Percentiles rank a stretch among this genome's conserved stretches.
Evolutionary conservation across 1,140 invertebrate species (phyloP).

Genomic region (Limonius californicus): DNA sequence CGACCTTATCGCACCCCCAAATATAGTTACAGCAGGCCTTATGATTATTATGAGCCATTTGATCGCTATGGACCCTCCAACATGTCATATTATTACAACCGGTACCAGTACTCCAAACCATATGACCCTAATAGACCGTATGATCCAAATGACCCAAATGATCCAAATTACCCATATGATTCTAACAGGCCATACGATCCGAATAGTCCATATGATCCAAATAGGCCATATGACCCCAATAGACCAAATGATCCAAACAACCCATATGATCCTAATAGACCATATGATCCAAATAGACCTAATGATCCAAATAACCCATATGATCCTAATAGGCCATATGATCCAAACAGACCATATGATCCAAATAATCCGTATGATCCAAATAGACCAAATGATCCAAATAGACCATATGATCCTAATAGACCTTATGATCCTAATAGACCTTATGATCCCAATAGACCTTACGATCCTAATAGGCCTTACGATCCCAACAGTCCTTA

Average conservation of each 20-base stretch:
- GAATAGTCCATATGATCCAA: not conserved
- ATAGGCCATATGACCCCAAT: not conserved
- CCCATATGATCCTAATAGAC: not conserved
- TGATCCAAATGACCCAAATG: slow-evolving; percentile 21
- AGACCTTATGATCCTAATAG: not conserved
- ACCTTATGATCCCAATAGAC: not conserved
- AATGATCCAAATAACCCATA: slow-evolving; percentile 19
- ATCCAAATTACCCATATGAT: slow-evolving; percentile 22
- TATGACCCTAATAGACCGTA: slow-evolving; percentile 15
- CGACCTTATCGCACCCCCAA: slow-evolving; percentile 44
- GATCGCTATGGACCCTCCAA: not conserved
- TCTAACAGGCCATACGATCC: not conserved
- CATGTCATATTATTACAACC: too few relatives aligned
- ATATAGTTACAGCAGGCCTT: not conserved
- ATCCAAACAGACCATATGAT: slow-evolving; percentile 22
- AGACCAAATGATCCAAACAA: not conserved
- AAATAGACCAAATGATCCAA: not conserved
- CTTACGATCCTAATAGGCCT: too few relatives aligned
- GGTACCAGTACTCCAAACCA: slow-evolving; percentile 16
- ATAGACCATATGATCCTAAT: not conserved
- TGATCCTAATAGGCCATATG: slow-evolving; percentile 7
- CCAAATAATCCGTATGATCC: not conserved
- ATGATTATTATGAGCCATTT: not conserved
- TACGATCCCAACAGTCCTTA: not conserved
- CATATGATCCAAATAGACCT: slow-evolving; percentile 12